Percentiles rank a stretch among this genome's conserved stretches.
Conservation (phyloP, 2,888 invertebrate species). For the Druceiella hillmani region DNA sequence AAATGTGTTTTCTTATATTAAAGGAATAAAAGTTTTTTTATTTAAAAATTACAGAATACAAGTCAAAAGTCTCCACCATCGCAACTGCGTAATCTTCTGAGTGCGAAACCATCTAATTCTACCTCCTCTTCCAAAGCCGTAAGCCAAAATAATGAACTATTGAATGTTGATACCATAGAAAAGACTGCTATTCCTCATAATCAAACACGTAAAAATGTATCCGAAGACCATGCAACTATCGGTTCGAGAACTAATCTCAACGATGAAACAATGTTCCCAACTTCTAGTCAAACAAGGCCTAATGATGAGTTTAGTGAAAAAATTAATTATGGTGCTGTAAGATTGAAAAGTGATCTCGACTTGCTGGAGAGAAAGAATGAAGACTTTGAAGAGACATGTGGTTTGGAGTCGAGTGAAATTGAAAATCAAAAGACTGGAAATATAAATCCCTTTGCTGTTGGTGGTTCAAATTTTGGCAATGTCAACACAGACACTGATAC, state of each 20-base stretch:
- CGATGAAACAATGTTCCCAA: slow-evolving; percentile 51
- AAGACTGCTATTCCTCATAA: slow-evolving; percentile 43
- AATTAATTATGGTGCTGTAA: slow-evolving; percentile 44
- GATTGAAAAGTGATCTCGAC: slow-evolving; percentile 54
- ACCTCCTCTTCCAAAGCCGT: slow-evolving; percentile 52
- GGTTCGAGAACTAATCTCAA: slow-evolving; percentile 53
- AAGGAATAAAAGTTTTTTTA: no score
- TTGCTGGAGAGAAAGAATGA: slow-evolving; percentile 47
- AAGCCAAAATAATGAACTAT: slow-evolving; percentile 51
- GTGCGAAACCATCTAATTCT: slow-evolving; percentile 50
- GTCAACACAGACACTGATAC: slow-evolving; percentile 30
- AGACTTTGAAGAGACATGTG: no score
- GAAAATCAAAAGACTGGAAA: no score
- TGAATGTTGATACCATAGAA: slow-evolving; percentile 44
- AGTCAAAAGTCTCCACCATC: slow-evolving; percentile 51
- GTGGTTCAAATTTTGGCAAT: slow-evolving; percentile 14
- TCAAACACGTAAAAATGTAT: no score
- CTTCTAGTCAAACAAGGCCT: slow-evolving; percentile 54
- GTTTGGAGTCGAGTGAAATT: no score
- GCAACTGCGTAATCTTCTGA: slow-evolving; percentile 52
- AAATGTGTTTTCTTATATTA: no score
- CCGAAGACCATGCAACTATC: slow-evolving; percentile 50
- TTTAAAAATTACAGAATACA: slow-evolving; percentile 48
- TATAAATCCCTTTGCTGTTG: slow-evolving; percentile 31
- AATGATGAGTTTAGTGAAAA: slow-evolving; percentile 51